Percentiles rank a stretch among this genome's conserved stretches.
These are phyloP conservation scores for Hafferia zeledoni DNA, from an alignment of 2,797 vertebrate genomes.

Conservation along the genomic window DNA sequence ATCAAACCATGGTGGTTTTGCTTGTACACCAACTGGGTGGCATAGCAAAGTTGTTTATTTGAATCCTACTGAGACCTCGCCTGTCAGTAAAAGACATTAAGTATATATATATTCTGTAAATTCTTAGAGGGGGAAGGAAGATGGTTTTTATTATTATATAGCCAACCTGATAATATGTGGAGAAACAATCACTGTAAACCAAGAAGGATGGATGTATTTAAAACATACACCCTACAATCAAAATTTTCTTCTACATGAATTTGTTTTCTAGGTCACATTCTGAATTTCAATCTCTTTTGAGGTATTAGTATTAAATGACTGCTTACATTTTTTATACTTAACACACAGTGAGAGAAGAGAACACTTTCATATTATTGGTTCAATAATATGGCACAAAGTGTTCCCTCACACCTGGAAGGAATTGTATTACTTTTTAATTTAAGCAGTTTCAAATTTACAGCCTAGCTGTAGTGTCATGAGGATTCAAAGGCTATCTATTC, in stretches of 20 bases:
- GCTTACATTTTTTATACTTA: neutral
- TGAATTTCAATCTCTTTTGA: neutral
- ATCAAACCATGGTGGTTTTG: neutral
- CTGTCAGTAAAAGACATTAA: conserved; percentile 86
- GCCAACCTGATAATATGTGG: conserved; percentile 82
- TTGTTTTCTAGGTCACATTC: neutral
- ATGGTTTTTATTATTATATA: conserved; percentile 78
- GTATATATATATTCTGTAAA: conserved; percentile 84
- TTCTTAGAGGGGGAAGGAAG: conserved; percentile 85
- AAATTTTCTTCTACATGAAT: neutral
- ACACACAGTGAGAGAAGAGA: neutral
- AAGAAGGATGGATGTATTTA: neutral
- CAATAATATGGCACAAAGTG: neutral
- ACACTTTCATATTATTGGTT: neutral
- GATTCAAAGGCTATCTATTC: neutral
- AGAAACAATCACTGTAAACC: neutral
- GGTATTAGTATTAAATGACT: neutral
- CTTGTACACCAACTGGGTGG: neutral
- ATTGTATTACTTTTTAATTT: neutral
- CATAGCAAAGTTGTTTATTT: neutral
- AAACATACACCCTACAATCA: neutral
- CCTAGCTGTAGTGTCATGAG: neutral
- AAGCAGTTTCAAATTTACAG: neutral
- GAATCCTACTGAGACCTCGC: conserved; percentile 56
- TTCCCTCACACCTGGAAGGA: neutral